Conservation (phyloP, 2,113 vertebrate genomes). For the Toxotes chatareus region DNA sequence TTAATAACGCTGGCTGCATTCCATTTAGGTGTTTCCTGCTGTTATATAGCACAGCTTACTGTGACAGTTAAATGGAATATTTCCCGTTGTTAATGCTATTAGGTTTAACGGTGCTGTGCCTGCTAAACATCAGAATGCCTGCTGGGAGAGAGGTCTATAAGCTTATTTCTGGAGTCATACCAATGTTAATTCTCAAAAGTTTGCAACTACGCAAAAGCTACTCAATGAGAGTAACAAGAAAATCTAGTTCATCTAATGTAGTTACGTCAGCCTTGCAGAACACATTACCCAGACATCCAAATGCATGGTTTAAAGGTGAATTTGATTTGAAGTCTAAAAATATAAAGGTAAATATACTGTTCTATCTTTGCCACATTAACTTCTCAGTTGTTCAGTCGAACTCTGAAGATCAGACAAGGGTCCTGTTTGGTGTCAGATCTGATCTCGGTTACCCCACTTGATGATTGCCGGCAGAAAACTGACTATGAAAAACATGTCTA, state of each 20-base stretch:
- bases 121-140: background rate
- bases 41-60: too few relatives aligned
- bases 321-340: background rate
- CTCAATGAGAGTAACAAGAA: background rate
- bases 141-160: background rate
- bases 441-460: background rate
- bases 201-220: background rate
- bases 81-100: background rate
- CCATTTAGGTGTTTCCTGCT: background rate
- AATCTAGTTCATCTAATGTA: background rate
- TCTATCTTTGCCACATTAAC: background rate
- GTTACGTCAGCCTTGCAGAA: background rate
- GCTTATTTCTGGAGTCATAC: background rate
- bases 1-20: background rate
- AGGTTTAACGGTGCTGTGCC: background rate
- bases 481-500: constrained; percentile 1
- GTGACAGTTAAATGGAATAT: background rate
- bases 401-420: background rate
- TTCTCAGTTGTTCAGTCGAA: background rate
- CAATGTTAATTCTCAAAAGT: background rate
- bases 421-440: background rate
- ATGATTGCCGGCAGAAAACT: constrained; percentile 7
- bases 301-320: background rate
- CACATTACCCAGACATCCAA: background rate
- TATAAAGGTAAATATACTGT: background rate